These are phyloP conservation scores for Chymomyza fuscimana DNA, from an alignment of 2,888 invertebrate species.

Conservation along the genomic window DNA sequence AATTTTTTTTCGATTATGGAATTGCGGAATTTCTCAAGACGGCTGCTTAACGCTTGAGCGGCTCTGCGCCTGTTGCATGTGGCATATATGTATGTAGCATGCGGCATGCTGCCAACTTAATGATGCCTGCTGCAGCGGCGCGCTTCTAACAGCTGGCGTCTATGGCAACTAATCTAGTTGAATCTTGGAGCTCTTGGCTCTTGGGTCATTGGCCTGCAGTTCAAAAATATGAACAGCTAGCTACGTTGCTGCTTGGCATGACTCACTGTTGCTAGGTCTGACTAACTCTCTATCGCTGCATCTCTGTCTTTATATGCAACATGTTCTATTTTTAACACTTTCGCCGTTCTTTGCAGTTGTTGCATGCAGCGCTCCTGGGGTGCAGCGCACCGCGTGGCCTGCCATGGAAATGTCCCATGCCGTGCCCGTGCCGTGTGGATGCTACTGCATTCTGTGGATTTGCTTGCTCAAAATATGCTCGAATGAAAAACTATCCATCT, in stretches of 20 bases:
- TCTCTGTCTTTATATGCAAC: conserved; percentile 13
- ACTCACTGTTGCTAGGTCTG: background rate
- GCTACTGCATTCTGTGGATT: conserved; percentile 33
- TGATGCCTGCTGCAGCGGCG: background rate
- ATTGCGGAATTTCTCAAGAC: background rate
- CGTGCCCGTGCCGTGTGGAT: conserved; percentile 28
- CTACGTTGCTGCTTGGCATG: background rate
- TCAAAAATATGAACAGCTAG: conserved; percentile 7
- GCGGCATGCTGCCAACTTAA: background rate
- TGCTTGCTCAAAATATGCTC: conserved; percentile 73
- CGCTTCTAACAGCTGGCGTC: background rate
- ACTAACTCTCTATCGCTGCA: conserved; percentile 18
- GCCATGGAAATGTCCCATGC: conserved; percentile 64
- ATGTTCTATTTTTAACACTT: conserved; percentile 67
- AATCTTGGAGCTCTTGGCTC: background rate
- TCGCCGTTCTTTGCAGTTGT: conserved; percentile 58
- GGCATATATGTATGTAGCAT: background rate
- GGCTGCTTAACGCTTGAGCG: conserved; percentile 44
- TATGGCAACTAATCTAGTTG: background rate
- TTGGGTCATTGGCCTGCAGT: conserved; percentile 10
- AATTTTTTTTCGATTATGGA: background rate
- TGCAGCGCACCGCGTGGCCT: conserved; percentile 23
- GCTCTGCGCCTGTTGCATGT: conserved; percentile 15
- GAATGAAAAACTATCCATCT: conserved; percentile 59
- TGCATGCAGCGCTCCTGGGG: conserved; percentile 63